Evolutionary conservation across 2,113 vertebrate species (phyloP), one percentile per base, ranked within the genome.

Genomic region (Aleadryas rufinucha): DNA sequence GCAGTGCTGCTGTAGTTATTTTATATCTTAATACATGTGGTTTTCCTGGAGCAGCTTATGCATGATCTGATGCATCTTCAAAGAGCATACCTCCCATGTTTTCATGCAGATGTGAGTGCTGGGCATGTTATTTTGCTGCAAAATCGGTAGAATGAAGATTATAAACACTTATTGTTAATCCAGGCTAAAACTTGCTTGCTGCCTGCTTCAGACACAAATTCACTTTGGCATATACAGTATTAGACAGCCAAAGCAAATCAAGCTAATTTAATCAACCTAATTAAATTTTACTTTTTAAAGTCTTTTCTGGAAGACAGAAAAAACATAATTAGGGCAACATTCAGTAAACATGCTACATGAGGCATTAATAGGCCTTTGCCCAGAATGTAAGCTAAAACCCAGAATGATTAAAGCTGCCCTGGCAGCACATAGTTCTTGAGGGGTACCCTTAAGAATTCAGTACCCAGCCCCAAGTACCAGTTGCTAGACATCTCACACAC

Each of bases 231-330:
- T 69, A 45, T 52, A 49, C 35, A 74, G 64, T 78, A 71, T 78
- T 75, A 95, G 68, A 69, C 74, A 90, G 88, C 44, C 90, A 97
- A 94, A 96, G 91, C 50, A 92, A 96, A 91, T 91, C 59, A 89
- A 96, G 77, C 24, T 97, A 87, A 95, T 96, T 91, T 96, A 83
- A 93, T 94, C 91, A 94, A 78, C 54, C 24, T 81, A 94, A 92
- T 87, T 96, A 75, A 81, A 88, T 65, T 90, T 89, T 71, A 66
- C 45, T 85, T 96, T 80, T 44, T 4, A 30, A 66, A 93, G 78
- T 76, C 57, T 59, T 91, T 93, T 96, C 80, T 93, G 74, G 77
- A 92, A 96, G 59, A 86, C 9, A 75, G 80, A 76, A 31, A 39
- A 90, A 83, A 72, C 42, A 56, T 60, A 88, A 90, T 60, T 49